These are phyloP conservation scores for Xiphydria camelus DNA, from an alignment of 2,888 invertebrate genomes.

Conservation along the genomic window DNA sequence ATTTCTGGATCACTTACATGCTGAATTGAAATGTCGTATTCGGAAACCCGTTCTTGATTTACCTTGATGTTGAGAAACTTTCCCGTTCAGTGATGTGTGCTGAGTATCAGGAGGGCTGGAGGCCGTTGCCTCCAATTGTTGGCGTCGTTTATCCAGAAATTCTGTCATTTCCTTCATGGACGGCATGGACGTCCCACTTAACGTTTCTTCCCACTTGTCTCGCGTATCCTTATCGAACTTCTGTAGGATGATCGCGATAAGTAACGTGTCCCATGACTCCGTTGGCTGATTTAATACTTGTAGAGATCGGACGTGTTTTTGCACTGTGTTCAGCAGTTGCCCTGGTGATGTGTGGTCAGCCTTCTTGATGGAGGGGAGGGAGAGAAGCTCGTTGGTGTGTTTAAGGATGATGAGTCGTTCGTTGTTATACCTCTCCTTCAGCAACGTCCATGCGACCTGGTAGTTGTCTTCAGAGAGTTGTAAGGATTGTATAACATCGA, in stretches of 20 bases:
- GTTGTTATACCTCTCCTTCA: too few relatives aligned
- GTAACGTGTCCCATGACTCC: not conserved
- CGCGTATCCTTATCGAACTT: not conserved
- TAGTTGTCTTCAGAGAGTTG: slow-evolving; percentile 13
- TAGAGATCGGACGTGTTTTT: not conserved
- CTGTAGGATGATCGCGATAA: not conserved
- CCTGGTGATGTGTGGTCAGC: not conserved
- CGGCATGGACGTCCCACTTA: too few relatives aligned
- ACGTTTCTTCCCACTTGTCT: too few relatives aligned
- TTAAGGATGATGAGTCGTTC: not conserved
- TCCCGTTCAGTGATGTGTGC: too few relatives aligned
- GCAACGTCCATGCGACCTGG: slow-evolving; percentile 10
- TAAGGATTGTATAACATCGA: slow-evolving; percentile 10
- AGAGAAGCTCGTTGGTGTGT: not conserved
- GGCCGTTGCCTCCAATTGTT: too few relatives aligned
- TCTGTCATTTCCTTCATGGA: too few relatives aligned
- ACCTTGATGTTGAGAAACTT: slow-evolving; percentile 10
- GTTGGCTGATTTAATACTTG: not conserved
- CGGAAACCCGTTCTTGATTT: not conserved
- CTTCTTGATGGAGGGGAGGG: not conserved
- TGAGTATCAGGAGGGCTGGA: too few relatives aligned
- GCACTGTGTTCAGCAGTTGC: not conserved
- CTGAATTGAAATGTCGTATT: slow-evolving; percentile 6
- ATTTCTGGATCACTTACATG: slow-evolving; percentile 10
- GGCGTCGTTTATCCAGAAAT: too few relatives aligned